These are phyloP conservation scores for Nansenia antarctica DNA, from an alignment of 2,113 vertebrate genomes.

Conservation along the genomic window DNA sequence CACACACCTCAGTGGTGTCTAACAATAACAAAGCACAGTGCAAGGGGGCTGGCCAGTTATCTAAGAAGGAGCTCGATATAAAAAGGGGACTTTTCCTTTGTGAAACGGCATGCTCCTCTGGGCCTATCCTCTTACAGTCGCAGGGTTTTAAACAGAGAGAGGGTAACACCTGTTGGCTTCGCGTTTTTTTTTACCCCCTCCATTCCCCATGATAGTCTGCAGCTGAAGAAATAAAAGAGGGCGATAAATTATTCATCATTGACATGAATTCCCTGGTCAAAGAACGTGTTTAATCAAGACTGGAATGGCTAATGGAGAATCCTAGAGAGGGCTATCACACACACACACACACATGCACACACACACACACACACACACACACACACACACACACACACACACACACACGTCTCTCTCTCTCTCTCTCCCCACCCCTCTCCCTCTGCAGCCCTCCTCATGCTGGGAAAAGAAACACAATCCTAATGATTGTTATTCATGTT, in stretches of 20 bases:
- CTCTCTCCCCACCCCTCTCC: not conserved
- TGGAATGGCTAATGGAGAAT: constrained; percentile 9
- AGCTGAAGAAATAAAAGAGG: constrained; percentile 26
- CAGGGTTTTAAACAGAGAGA: constrained; percentile 17
- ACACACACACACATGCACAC: too few relatives aligned
- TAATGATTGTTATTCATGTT: constrained; percentile 25
- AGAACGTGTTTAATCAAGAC: constrained; percentile 30
- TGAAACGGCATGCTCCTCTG: not conserved
- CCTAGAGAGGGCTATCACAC: too few relatives aligned
- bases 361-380: too few relatives aligned
- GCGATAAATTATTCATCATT: constrained; percentile 31
- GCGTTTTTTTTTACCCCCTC: not conserved
- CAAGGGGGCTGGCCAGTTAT: too few relatives aligned
- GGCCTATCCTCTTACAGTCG: not conserved
- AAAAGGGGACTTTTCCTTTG: constrained; percentile 5
- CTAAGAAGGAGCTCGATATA: not conserved
- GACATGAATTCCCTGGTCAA: constrained; percentile 22
- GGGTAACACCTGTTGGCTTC: constrained; percentile 32
- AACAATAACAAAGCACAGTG: too few relatives aligned
- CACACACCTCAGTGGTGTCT: too few relatives aligned
- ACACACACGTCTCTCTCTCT: not conserved
- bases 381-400: too few relatives aligned
- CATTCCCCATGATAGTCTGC: not conserved
- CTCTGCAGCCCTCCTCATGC: constrained; percentile 3
- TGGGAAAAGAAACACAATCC: constrained; percentile 14